Conservation (phyloP, 1,140 invertebrate genomes). For the Drosophila teissieri region DNA sequence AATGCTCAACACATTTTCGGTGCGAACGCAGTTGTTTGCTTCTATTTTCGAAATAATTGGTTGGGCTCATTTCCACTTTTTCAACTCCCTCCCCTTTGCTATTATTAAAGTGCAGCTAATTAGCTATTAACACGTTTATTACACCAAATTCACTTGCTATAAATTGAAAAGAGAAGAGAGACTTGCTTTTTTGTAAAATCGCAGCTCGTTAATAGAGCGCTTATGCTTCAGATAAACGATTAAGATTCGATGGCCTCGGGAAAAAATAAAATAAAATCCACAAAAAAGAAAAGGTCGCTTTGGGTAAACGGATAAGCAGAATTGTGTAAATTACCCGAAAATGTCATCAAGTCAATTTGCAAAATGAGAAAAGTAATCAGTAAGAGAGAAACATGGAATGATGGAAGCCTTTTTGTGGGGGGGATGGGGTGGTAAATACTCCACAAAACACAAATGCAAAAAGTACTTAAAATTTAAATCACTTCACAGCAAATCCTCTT, state of each 20-base stretch:
- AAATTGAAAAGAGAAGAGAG: not conserved
- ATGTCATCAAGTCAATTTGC: slow-evolving; percentile 82
- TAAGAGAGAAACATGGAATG: slow-evolving; percentile 44
- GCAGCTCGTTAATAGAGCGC: slow-evolving; percentile 18
- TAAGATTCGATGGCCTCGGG: slow-evolving; percentile 13
- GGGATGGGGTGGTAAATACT: not conserved
- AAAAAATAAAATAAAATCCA: not conserved
- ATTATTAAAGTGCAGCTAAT: slow-evolving; percentile 15
- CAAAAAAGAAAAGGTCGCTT: not conserved
- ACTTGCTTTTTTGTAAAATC: not conserved
- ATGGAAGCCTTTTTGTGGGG: not conserved
- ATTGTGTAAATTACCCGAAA: slow-evolving; percentile 76
- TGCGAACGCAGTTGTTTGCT: slow-evolving; percentile 31
- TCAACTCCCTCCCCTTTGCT: not conserved
- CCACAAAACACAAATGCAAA: slow-evolving; percentile 49
- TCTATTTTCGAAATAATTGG: slow-evolving; percentile 61
- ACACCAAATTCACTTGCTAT: not conserved
- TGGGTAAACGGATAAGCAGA: slow-evolving; percentile 43
- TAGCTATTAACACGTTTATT: not conserved
- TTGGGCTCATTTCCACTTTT: slow-evolving; percentile 24
- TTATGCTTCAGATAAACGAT: slow-evolving; percentile 17
- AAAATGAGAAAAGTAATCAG: slow-evolving; percentile 82
- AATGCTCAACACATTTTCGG: slow-evolving; percentile 67
- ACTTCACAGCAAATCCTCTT: slow-evolving; percentile 73
- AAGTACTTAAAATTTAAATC: slow-evolving; percentile 83